Evolutionary conservation across 2,797 vertebrate species (phyloP).

Genomic region (Sebastiscus albofasciatus): DNA sequence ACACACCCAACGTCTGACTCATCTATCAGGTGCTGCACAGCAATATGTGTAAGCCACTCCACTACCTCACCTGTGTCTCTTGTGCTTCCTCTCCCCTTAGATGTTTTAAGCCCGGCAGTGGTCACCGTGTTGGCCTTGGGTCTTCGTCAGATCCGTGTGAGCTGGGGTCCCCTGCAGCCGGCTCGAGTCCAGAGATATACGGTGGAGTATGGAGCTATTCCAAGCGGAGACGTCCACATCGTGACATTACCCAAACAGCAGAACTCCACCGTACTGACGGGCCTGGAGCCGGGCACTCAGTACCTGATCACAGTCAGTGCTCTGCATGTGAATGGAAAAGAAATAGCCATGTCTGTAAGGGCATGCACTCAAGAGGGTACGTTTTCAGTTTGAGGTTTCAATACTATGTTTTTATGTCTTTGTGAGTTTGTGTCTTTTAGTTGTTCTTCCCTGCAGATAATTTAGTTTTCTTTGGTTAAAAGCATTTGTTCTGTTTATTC

Average conservation of each 20-base stretch:
- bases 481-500: not conserved
- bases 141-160: slow-evolving; percentile 84
- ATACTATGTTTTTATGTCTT: not conserved
- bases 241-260: slow-evolving; percentile 70
- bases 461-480: not conserved
- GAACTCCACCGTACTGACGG: slow-evolving; percentile 82
- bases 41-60: not conserved
- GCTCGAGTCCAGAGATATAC: slow-evolving; percentile 77
- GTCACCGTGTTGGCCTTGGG: slow-evolving; percentile 85
- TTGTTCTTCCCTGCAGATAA: not conserved
- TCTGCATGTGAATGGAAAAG: slow-evolving; percentile 81
- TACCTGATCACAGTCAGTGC: slow-evolving; percentile 92
- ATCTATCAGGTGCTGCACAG: not conserved
- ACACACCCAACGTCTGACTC: not conserved
- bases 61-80: not conserved
- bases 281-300: slow-evolving; percentile 82
- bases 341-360: slow-evolving; percentile 88
- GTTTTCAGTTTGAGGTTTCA: not conserved
- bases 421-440: not conserved
- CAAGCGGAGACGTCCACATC: slow-evolving; percentile 69
- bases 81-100: slow-evolving; percentile 5
- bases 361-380: slow-evolving; percentile 88
- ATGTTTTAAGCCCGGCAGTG: slow-evolving; percentile 81
- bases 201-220: slow-evolving; percentile 86
- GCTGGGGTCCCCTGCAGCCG: slow-evolving; percentile 85